Evolutionary conservation across 2,888 invertebrate species (phyloP), one percentile per base, ranked within the genome.

Genomic region (Coremacera marginata): DNA sequence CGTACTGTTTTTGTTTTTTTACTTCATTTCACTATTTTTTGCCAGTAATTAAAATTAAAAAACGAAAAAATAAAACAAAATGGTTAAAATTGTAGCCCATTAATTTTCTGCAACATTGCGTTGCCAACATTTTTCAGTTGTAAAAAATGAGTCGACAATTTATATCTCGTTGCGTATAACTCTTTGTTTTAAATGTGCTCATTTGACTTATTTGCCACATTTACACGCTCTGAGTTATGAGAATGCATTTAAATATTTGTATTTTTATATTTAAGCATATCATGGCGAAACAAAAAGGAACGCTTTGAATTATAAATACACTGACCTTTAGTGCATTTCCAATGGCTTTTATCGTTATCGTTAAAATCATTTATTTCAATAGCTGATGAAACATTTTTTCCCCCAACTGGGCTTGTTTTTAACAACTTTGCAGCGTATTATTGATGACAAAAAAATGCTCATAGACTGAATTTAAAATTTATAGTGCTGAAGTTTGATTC

Each of bases 101-200:
- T 60, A 60, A 11, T 22, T 27, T 22, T 60, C 14, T 22, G 57
- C 57, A 60, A 60, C 57, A 25, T 60, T 60, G 22, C 57, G 57
- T 60, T 60, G 25, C 57, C 11, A 60, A 25, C 57, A 60, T 60
- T 60, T 60, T 25, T 22, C 57, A 60, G 25, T 14, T 60, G 57
- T 60, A 60, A 60, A 25, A 57, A 60, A 60, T 60, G 57, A 60
- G 57, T 60, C 27, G 22, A 60, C 57, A 60, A 60, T 60, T 60
- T 60, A 60, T 60, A 60, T 60, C 27, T 14, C 5, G 7, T 2
- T 44, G 44, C 44, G 14, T 44, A 44, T 11, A 44, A 44, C 11
- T 44, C 44, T 1, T 44, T 44, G 14, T 44, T 44, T 44, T 11
- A 44, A 11, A 44, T 60, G 27, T 27, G 22, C 22, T 55, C 22